Conservation (phyloP, 2,113 vertebrate species). For the Apodemus speciosus region DNA sequence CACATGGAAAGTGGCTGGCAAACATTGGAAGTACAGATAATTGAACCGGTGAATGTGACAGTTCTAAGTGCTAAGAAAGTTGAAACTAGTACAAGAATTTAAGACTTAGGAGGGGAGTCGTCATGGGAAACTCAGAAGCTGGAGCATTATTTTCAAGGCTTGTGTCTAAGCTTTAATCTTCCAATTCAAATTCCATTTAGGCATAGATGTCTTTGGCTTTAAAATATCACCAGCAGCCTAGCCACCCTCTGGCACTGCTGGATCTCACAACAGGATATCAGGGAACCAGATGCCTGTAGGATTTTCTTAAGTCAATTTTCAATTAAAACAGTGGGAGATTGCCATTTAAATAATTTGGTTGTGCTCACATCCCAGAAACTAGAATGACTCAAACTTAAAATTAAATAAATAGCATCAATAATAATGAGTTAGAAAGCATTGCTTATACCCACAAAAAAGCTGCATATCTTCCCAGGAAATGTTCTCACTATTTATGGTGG, state of each 20-base stretch:
- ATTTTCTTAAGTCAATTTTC: slow-evolving; percentile 69
- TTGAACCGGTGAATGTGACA: neutral
- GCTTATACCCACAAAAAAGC: neutral
- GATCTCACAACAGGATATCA: slow-evolving; percentile 54
- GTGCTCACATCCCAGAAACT: slow-evolving; percentile 53
- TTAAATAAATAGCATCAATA: slow-evolving; percentile 66
- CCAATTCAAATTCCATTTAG: slow-evolving; percentile 63
- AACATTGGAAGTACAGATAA: neutral
- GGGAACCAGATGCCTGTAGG: slow-evolving; percentile 20
- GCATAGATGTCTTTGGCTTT: slow-evolving; percentile 56
- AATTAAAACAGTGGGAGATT: slow-evolving; percentile 71
- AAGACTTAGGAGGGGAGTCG: slow-evolving; percentile 38
- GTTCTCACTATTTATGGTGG: neutral
- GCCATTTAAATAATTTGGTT: slow-evolving; percentile 68
- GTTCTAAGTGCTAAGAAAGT: slow-evolving; percentile 13
- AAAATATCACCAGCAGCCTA: slow-evolving; percentile 60
- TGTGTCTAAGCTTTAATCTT: slow-evolving; percentile 62
- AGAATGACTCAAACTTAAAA: slow-evolving; percentile 60
- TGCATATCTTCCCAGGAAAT: neutral
- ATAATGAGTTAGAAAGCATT: slow-evolving; percentile 38
- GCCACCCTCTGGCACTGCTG: slow-evolving; percentile 8
- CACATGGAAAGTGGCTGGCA: neutral
- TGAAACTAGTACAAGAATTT: slow-evolving; percentile 43
- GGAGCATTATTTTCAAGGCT: neutral
- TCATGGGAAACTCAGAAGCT: neutral